Percentiles rank a stretch among this genome's conserved stretches.
These are phyloP conservation scores for Micrastur ruficollis DNA, from an alignment of 2,797 vertebrate genomes.

Conservation along the genomic window DNA sequence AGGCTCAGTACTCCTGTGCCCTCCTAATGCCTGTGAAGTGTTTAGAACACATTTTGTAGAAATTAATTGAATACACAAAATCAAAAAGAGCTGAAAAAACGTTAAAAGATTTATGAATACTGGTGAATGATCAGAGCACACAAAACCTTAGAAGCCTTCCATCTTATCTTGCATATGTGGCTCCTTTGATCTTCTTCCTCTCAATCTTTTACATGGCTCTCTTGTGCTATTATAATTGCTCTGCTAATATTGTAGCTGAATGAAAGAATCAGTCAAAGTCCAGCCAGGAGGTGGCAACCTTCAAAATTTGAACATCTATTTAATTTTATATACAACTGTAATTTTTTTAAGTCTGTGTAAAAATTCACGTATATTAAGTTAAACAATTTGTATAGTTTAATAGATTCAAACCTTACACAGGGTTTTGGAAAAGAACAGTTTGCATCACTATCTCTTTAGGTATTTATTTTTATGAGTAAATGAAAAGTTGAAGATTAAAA, in stretches of 20 bases:
- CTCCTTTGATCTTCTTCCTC: conserved; percentile 71
- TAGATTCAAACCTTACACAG: background rate
- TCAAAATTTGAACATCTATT: background rate
- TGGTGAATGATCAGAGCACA: conserved; percentile 70
- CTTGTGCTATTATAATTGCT: conserved; percentile 68
- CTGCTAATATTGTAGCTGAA: conserved; percentile 54
- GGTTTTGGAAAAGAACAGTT: background rate
- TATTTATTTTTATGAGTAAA: background rate
- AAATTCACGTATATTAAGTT: background rate
- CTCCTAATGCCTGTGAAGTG: background rate
- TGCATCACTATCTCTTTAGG: background rate
- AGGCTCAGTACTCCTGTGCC: background rate
- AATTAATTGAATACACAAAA: conserved; percentile 72
- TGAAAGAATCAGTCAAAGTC: conserved; percentile 4
- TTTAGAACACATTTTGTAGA: conserved; percentile 59
- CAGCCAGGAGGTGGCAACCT: background rate
- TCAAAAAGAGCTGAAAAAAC: conserved; percentile 68
- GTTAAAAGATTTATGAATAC: conserved; percentile 70
- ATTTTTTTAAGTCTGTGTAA: background rate
- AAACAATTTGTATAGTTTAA: background rate
- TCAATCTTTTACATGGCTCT: conserved; percentile 61
- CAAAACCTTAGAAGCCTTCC: conserved; percentile 69
- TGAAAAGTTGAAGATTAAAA: background rate
- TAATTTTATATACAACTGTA: background rate
- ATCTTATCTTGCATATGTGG: conserved; percentile 58